Percentiles rank a stretch among this genome's conserved stretches.
These are phyloP conservation scores for Tyto alba DNA, from an alignment of 2,113 vertebrate species.

Conservation along the genomic window DNA sequence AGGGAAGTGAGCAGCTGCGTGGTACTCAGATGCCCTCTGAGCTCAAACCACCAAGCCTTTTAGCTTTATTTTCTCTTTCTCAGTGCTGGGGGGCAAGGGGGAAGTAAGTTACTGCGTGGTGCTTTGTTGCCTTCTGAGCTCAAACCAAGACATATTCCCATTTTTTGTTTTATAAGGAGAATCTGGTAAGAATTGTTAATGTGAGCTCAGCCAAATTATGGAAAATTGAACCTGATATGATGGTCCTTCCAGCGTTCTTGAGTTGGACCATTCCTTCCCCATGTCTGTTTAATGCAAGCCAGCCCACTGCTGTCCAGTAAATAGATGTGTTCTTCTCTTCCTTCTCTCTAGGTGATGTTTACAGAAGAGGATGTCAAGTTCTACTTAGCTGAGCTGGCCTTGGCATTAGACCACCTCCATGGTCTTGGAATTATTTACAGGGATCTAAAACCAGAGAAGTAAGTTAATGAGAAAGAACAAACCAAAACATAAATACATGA, in stretches of 20 bases:
- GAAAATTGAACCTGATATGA: background rate
- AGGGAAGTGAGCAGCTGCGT: no score
- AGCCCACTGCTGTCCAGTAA: background rate
- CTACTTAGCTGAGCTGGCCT: constrained; percentile 85
- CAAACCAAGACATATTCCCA: no score
- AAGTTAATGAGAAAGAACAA: constrained; percentile 16
- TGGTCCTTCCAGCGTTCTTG: background rate
- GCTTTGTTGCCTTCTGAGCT: no score
- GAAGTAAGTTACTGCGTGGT: no score
- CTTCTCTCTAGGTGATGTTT: constrained; percentile 82
- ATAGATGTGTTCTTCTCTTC: background rate
- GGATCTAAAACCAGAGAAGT: constrained; percentile 89
- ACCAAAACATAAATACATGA: background rate
- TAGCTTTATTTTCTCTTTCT: no score
- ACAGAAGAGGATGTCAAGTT: constrained; percentile 90
- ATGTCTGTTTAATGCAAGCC: background rate
- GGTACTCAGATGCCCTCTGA: no score
- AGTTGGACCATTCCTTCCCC: background rate
- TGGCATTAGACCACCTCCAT: constrained; percentile 85
- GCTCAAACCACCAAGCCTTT: no score
- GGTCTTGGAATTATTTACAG: constrained; percentile 87
- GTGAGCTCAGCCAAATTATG: background rate
- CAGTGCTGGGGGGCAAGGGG: no score
- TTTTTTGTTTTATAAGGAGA: background rate
- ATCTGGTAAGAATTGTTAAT: background rate